phyloP scores from a whole-genome alignment of 2,113 vertebrate genomes.

The Rhea americana region DNA sequence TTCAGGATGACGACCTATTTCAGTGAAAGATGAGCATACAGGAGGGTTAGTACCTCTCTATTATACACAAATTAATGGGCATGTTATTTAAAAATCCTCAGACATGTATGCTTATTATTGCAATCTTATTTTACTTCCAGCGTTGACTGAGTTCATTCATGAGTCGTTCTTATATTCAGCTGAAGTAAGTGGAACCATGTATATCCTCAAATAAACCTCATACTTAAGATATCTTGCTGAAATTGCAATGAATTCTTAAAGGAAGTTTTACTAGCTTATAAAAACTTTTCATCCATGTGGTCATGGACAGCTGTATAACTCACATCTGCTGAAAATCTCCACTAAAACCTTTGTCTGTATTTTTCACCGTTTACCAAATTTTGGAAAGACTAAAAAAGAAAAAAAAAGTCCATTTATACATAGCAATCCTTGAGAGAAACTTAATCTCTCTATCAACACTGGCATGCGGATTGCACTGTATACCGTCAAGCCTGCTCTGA shows the following conservation, averaged over 20 bases:
- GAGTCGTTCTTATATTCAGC: neutral
- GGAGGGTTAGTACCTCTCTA: neutral
- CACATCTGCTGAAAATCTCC: neutral
- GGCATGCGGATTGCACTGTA: neutral
- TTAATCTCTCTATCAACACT: slow-evolving; percentile 27
- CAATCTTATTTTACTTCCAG: neutral
- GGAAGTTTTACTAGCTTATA: neutral
- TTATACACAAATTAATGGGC: neutral
- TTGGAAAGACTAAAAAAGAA: neutral
- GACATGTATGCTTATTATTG: neutral
- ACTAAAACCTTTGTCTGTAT: neutral
- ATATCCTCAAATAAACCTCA: neutral
- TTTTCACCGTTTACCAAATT: slow-evolving; percentile 25
- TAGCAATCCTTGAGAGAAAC: slow-evolving; percentile 21
- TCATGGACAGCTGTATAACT: neutral
- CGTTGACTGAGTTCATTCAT: neutral
- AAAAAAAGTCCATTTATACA: neutral
- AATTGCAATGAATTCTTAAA: neutral
- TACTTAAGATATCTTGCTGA: neutral
- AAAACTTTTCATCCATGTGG: neutral
- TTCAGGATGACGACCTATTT: neutral
- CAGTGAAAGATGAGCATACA: accelerated
- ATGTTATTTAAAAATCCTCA: neutral
- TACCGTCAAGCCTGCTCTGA: neutral
- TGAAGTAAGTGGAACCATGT: neutral